Evolutionary conservation across 2,797 vertebrate genomes (phyloP).

Genomic region (Anguilla obscura): DNA sequence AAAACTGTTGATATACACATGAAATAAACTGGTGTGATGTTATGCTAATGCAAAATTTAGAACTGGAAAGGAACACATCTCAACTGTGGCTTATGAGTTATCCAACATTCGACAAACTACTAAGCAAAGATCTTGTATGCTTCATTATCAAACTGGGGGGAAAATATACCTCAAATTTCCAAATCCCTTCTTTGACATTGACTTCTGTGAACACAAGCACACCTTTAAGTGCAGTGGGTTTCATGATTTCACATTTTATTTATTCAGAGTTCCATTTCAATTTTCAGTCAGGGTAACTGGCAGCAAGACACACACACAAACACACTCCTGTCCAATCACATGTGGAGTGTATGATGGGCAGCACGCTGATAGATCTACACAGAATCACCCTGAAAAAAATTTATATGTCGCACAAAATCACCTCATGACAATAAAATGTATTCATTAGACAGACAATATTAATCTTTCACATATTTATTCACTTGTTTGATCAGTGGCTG

Average conservation of each 20-base stretch:
- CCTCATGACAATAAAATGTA: constrained; percentile 6
- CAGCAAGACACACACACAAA: constrained; percentile 16
- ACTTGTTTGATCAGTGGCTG: constrained; percentile 31
- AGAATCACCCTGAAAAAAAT: constrained; percentile 40
- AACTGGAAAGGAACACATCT: not conserved
- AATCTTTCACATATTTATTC: constrained; percentile 19
- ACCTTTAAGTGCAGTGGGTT: not conserved
- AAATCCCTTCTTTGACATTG: not conserved
- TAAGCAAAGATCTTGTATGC: not conserved
- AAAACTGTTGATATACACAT: not conserved
- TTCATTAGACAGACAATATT: constrained; percentile 20
- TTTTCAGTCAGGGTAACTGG: constrained; percentile 44
- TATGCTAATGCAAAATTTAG: not conserved
- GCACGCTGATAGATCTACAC: constrained; percentile 46
- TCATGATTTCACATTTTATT: constrained; percentile 72
- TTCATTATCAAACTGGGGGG: not conserved
- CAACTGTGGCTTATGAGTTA: not conserved
- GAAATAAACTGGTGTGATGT: not conserved
- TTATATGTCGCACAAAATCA: constrained; percentile 33
- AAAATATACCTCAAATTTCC: not conserved
- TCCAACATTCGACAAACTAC: too few species aligned
- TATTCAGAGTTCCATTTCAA: constrained; percentile 35
- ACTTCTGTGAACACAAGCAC: not conserved
- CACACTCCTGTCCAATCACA: constrained; percentile 31
- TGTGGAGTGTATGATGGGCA: constrained; percentile 40